Evolutionary conservation across 2,888 invertebrate species (phyloP), one percentile per base, ranked within the genome.

Genomic region (Diachrysia chrysitis): DNA sequence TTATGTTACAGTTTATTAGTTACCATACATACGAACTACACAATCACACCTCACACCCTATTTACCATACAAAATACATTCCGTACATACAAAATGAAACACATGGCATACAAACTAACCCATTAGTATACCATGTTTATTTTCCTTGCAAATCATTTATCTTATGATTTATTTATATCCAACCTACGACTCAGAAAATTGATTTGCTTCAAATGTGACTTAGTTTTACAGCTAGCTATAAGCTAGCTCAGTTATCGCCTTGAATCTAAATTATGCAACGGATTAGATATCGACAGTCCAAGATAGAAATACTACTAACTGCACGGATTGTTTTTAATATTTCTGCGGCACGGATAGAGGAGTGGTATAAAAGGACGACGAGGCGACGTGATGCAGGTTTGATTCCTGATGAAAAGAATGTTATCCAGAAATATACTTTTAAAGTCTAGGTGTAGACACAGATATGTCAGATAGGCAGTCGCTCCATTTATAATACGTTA

Each of bases 21-120:
- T n/a, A n/a, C n/a, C n/a, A n/a, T n/a, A n/a, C n/a, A n/a, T n/a
- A n/a, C n/a, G n/a, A n/a, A n/a, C n/a, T n/a, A n/a, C n/a, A n/a
- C n/a, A n/a, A n/a, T n/a, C n/a, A n/a, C 32, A 32, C 7, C n/a
- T n/a, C 42, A 42, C 12, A 25, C 58, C 23, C 21, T 58, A 56
- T 55, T 63, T 54, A 58, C 58, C 54, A 64, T 64, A 58, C 19
- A 46, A 58, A 58, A 46, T n/a, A 46, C 16, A 25, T 25, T 10
- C 42, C 25, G n/a, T 51, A 37, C 21, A 23, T 37, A 46, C n/a
- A 58, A 29, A 58, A 58, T 12, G 16, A 0, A 51, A 14, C 58
- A 21, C 58, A 58, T 64, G 64, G 58, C 37, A 54, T 58, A 58
- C 37, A 54, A 54, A 64, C 14, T 7, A 16, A 17, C 14, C 4